phyloP scores from a whole-genome alignment of 1,140 invertebrate genomes.

The Magallana gigas region DNA sequence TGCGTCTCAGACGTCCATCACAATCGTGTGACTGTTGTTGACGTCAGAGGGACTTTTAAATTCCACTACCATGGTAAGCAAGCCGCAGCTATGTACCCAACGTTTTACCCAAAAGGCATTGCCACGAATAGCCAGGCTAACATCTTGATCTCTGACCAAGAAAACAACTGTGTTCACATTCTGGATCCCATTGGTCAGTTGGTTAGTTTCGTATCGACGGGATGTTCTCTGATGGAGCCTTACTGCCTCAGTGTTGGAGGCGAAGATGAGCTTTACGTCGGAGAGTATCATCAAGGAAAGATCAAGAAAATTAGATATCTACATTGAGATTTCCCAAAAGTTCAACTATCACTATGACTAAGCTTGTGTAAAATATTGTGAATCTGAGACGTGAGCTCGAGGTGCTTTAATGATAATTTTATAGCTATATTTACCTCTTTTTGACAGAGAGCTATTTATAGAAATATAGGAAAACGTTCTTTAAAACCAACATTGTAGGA shows the following conservation, averaged over 20 bases:
- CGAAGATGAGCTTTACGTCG: not conserved
- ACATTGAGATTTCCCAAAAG: not conserved
- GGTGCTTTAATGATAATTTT: too few relatives aligned
- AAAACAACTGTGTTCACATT: constrained; percentile 28
- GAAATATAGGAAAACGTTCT: too few relatives aligned
- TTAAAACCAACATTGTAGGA: too few relatives aligned
- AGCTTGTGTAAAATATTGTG: too few relatives aligned
- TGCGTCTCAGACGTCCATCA: not conserved
- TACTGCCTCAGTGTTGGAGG: constrained; percentile 14
- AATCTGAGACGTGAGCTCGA: too few relatives aligned
- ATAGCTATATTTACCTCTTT: too few relatives aligned
- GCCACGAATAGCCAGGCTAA: not conserved
- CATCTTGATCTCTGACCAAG: not conserved
- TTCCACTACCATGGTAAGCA: not conserved
- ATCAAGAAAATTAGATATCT: not conserved
- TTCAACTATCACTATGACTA: too few relatives aligned
- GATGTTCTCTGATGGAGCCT: not conserved
- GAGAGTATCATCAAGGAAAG: constrained; percentile 7
- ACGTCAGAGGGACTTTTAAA: not conserved
- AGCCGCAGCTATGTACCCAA: not conserved
- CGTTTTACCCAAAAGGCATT: not conserved
- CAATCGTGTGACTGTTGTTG: not conserved
- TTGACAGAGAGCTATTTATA: too few relatives aligned
- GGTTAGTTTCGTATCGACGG: not conserved
- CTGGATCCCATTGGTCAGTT: constrained; percentile 11